A percentile compares a stretch with the other conserved stretches of the same genome.
Conservation (phyloP, 1,140 invertebrate genomes). For the Laupala kohalensis region DNA sequence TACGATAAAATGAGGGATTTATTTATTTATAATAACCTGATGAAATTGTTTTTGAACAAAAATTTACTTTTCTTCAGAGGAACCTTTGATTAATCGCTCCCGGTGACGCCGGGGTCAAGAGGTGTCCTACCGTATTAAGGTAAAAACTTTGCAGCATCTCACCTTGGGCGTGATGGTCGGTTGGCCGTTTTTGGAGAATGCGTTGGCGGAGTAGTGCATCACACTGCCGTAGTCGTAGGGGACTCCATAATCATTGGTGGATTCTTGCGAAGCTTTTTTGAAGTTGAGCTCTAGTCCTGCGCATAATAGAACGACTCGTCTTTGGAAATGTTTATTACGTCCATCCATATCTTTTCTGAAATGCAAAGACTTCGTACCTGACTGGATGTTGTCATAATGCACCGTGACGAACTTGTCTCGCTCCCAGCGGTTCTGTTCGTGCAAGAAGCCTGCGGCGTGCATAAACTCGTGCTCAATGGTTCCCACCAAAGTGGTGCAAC, state of each 20-base stretch:
- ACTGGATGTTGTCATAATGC: slow-evolving; percentile 55
- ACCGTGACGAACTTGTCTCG: slow-evolving; percentile 61
- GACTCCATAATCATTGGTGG: slow-evolving; percentile 46
- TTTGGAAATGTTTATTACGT: not conserved
- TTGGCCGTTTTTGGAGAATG: slow-evolving; percentile 25
- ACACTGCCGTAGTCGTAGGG: slow-evolving; percentile 37
- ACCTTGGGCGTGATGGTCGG: slow-evolving; percentile 15
- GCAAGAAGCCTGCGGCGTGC: slow-evolving; percentile 73
- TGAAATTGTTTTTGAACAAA: not conserved
- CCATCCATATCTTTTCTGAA: not conserved
- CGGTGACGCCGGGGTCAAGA: not conserved
- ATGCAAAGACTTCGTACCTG: slow-evolving; percentile 30
- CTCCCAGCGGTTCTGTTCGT: slow-evolving; percentile 73
- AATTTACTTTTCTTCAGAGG: not conserved
- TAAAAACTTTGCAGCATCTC: not conserved
- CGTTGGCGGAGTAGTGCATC: slow-evolving; percentile 27
- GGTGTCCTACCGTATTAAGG: not conserved
- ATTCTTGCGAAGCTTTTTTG: slow-evolving; percentile 41
- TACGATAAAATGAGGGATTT: not conserved
- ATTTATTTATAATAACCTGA: not conserved
- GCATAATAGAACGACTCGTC: not conserved
- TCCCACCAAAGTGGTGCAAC: slow-evolving; percentile 52
- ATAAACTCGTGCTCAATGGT: slow-evolving; percentile 75
- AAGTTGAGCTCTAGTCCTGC: slow-evolving; percentile 52
- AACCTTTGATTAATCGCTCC: not conserved